Percentiles rank a stretch among this genome's conserved stretches.
Evolutionary conservation across 2,888 invertebrate genomes (phyloP).

Genomic region (Hirtodrosophila duncani): DNA sequence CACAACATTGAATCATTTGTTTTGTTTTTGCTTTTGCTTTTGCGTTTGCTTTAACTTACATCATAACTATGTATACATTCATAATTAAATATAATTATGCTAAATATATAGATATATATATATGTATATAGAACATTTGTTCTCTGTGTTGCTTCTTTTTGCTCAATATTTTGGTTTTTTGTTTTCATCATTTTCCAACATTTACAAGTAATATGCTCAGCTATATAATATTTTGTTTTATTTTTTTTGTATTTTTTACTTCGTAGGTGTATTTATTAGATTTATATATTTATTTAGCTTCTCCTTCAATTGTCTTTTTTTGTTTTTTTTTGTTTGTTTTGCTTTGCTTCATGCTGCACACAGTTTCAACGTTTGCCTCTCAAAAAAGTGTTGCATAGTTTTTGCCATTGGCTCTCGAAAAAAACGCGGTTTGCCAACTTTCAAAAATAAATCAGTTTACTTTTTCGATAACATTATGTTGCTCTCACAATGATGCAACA

Average conservation of each 20-base stretch:
- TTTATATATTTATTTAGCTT: slow-evolving; percentile 46
- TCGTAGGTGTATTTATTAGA: slow-evolving; percentile 24
- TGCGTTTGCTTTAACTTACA: slow-evolving; percentile 57
- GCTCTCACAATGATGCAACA: slow-evolving; percentile 12
- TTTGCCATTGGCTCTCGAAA: slow-evolving; percentile 57
- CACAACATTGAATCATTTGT: slow-evolving; percentile 71
- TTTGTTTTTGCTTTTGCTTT: too few relatives aligned
- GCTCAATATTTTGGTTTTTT: slow-evolving; percentile 11
- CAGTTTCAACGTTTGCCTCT: slow-evolving; percentile 26
- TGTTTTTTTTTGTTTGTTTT: slow-evolving; percentile 36
- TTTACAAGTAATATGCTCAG: slow-evolving; percentile 51
- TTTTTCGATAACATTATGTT: slow-evolving; percentile 54
- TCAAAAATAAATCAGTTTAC: slow-evolving; percentile 66
- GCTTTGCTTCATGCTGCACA: slow-evolving; percentile 26
- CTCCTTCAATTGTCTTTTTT: slow-evolving; percentile 44
- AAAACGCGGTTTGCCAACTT: slow-evolving; percentile 57
- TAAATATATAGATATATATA: slow-evolving; percentile 50
- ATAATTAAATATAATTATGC: slow-evolving; percentile 64
- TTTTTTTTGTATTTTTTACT: slow-evolving; percentile 15
- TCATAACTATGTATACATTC: slow-evolving; percentile 59
- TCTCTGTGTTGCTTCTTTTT: slow-evolving; percentile 1
- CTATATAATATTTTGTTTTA: slow-evolving; percentile 42
- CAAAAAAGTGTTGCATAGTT: slow-evolving; percentile 59
- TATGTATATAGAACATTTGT: slow-evolving; percentile 9
- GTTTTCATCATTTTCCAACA: slow-evolving; percentile 35